Conservation (phyloP, 2,888 invertebrate species). For the Panopea generosa region DNA sequence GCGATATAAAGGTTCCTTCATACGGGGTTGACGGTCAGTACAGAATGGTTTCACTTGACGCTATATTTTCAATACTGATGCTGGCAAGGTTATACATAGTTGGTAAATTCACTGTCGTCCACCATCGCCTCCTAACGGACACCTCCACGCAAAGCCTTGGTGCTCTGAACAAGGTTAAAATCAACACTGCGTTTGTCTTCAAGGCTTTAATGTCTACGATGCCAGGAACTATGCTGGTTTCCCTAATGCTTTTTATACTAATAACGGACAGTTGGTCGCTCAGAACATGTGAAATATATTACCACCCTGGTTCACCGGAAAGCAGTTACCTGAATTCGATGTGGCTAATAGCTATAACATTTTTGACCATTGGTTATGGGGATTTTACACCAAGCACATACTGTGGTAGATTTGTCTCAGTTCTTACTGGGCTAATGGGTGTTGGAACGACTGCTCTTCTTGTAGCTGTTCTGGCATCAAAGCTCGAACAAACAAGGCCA, state of each 20-base stretch:
- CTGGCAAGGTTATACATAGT: constrained; percentile 72
- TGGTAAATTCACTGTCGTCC: constrained; percentile 74
- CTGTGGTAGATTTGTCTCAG: constrained; percentile 77
- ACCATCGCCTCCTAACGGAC: constrained; percentile 72
- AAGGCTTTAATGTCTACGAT: constrained; percentile 78
- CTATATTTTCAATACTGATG: constrained; percentile 76
- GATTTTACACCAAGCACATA: constrained; percentile 75
- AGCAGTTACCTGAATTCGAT: constrained; percentile 70
- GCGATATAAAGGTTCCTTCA: constrained; percentile 61
- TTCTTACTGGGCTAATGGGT: constrained; percentile 76
- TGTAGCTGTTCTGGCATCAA: constrained; percentile 78
- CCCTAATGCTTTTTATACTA: constrained; percentile 71
- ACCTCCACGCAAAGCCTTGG: constrained; percentile 78
- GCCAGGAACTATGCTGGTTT: constrained; percentile 74
- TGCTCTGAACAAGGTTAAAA: constrained; percentile 77
- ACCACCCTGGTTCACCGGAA: constrained; percentile 65
- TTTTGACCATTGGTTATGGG: constrained; percentile 78
- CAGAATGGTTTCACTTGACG: constrained; percentile 69
- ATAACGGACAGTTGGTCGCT: constrained; percentile 75
- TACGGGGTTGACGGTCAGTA: constrained; percentile 61
- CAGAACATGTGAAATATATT: constrained; percentile 76
- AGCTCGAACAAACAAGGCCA: constrained; percentile 77
- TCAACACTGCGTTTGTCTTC: constrained; percentile 78
- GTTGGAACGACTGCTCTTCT: constrained; percentile 77
- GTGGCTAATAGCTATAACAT: constrained; percentile 79